A percentile compares a stretch with the other conserved stretches of the same genome.
These are phyloP conservation scores for Heliconius nattereri DNA, from an alignment of 1,140 invertebrate species.

Conservation along the genomic window DNA sequence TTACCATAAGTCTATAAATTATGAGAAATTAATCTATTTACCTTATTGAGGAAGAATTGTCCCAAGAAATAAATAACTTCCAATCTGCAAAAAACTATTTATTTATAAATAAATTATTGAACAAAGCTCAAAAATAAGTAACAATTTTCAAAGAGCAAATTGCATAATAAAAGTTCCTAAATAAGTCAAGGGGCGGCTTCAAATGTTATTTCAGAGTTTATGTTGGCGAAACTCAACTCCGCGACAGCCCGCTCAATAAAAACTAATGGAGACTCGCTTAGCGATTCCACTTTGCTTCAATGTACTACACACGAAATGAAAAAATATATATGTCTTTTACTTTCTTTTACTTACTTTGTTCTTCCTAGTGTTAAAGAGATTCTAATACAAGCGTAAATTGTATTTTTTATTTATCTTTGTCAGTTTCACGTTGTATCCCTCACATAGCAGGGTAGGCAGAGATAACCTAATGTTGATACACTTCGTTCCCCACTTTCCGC, in stretches of 20 bases:
- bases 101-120: not conserved
- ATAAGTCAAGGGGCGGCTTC: constrained; percentile 37
- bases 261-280: constrained; percentile 57
- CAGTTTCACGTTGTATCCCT: no score
- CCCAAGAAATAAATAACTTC: no score
- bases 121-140: not conserved
- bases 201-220: constrained; percentile 53
- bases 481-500: no score
- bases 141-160: not conserved
- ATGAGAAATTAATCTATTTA: not conserved
- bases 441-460: no score
- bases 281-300: constrained; percentile 35
- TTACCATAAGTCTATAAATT: no score
- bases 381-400: not conserved
- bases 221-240: constrained; percentile 45
- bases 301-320: constrained; percentile 22
- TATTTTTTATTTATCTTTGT: not conserved
- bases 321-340: not conserved
- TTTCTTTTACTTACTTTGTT: constrained; percentile 3
- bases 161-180: constrained; percentile 16
- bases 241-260: constrained; percentile 57
- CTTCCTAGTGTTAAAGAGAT: not conserved
- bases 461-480: no score
- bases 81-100: not conserved
- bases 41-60: no score